Evolutionary conservation across 2,888 invertebrate genomes (phyloP), one percentile per base, ranked within the genome.

Genomic region (Schizotus pectinicornis): DNA sequence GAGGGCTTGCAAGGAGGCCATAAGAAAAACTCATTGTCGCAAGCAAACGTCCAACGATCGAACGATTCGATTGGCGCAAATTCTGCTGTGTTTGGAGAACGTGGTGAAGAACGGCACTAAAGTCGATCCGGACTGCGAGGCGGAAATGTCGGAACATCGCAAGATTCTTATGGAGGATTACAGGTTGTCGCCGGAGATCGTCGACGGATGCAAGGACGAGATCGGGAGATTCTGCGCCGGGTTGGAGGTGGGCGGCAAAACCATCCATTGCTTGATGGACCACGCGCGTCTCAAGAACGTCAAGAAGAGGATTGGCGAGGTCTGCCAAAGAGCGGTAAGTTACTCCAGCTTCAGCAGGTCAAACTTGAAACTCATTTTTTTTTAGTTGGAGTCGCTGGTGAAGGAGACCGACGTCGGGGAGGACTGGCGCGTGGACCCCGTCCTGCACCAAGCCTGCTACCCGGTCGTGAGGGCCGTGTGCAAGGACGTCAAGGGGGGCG

Each of bases 211-310:
- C 81, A 88, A 91, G 12, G 85, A 86, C 68, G 97, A 97, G 74
- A 95, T 97, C 67, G 81, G 85, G 11, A 83, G 82, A 51, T 88
- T 88, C 67, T 96, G 95, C 78, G 84, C 85, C 65, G 86, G 69
- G 6, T 82, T 89, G 62, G 91, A 92, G 76, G 83, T 87, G 51
- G 94, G 92, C 2, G 95, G 94, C 0, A 89, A 90, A 74, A 97
- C 97, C 0, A 90, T 99, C 65, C 98, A 98, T 77, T 99, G 98
- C 76, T 81, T 99, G 38, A 94, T 98, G 94, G 91, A 92, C 36
- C 89, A 93, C 78, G 91, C 92, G 0, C 86, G 90, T 68, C 86
- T 64, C 83, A 84, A 70, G 82, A 83, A 69, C 85, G 85, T 53
- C 69, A 87, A 87, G 6, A 84, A 86, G 70, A 81, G 89, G 63